These are phyloP conservation scores for Narcine bancroftii DNA, from an alignment of 2,113 vertebrate species.

Conservation along the genomic window DNA sequence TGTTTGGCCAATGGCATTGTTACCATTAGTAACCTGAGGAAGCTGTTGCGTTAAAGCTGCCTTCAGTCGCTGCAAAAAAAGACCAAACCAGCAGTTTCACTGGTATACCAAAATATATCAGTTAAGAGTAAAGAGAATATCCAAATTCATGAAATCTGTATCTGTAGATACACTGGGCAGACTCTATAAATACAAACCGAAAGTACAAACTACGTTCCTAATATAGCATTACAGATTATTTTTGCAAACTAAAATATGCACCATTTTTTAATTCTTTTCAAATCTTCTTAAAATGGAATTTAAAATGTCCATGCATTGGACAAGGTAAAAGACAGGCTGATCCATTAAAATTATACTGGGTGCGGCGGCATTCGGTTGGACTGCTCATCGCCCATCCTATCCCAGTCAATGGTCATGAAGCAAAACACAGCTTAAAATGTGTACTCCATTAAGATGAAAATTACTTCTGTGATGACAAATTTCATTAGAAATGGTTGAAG, in stretches of 20 bases:
- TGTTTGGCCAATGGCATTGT: conserved; percentile 71
- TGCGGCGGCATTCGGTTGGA: background rate
- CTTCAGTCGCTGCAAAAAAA: conserved; percentile 73
- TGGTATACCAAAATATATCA: conserved; percentile 31
- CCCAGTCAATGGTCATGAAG: background rate
- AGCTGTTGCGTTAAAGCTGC: conserved; percentile 84
- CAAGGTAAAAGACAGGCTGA: background rate
- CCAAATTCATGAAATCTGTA: background rate
- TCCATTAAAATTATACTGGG: background rate
- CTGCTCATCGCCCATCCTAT: too few species aligned
- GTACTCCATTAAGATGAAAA: background rate
- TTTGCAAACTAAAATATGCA: background rate
- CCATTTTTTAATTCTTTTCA: background rate
- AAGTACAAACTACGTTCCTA: background rate
- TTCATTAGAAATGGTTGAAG: background rate
- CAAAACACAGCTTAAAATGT: background rate
- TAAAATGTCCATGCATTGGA: background rate
- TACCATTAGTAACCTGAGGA: conserved; percentile 88
- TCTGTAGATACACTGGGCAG: background rate
- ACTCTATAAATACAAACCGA: background rate
- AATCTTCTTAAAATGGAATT: background rate
- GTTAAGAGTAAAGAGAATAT: conserved; percentile 10
- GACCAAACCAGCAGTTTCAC: conserved; percentile 29
- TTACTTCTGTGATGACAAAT: background rate
- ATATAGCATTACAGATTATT: background rate